Conservation (phyloP, 2,888 invertebrate species). For the Clitarchus hookeri region DNA sequence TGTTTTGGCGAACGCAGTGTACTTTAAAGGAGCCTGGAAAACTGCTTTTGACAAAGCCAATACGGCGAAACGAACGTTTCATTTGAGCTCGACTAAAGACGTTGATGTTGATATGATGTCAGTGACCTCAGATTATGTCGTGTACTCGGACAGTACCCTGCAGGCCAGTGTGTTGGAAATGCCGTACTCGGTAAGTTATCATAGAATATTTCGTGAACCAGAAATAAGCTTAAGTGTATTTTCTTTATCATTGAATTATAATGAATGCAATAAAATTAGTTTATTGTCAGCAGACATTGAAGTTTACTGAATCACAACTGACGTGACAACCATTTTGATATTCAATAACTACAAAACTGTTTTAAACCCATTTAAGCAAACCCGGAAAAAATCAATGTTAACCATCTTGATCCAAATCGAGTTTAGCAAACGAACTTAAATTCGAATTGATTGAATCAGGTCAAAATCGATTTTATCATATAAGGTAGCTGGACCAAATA, state of each 20-base stretch:
- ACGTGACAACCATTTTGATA: too few relatives aligned
- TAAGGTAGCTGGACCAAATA: neutral
- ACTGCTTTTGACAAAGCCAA: neutral
- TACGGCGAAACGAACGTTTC: neutral
- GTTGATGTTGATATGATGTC: neutral
- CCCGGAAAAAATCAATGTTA: too few relatives aligned
- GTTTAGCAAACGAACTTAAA: too few relatives aligned
- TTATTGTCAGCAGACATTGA: neutral
- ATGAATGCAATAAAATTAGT: neutral
- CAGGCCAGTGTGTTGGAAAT: neutral
- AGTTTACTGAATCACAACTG: too few relatives aligned
- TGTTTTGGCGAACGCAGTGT: constrained; percentile 10
- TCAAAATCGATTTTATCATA: too few relatives aligned
- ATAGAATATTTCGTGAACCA: neutral
- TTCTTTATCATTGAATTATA: neutral
- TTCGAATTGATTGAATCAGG: too few relatives aligned
- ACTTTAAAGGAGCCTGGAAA: constrained; percentile 15
- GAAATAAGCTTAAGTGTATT: neutral
- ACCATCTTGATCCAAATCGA: too few relatives aligned
- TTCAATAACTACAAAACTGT: too few relatives aligned
- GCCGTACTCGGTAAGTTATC: neutral
- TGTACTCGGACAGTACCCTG: neutral
- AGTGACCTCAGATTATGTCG: neutral
- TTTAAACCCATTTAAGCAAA: too few relatives aligned
- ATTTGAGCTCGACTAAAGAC: neutral